Evolutionary conservation across 2,888 invertebrate genomes (phyloP).

Genomic region (Pseudoips prasinana): DNA sequence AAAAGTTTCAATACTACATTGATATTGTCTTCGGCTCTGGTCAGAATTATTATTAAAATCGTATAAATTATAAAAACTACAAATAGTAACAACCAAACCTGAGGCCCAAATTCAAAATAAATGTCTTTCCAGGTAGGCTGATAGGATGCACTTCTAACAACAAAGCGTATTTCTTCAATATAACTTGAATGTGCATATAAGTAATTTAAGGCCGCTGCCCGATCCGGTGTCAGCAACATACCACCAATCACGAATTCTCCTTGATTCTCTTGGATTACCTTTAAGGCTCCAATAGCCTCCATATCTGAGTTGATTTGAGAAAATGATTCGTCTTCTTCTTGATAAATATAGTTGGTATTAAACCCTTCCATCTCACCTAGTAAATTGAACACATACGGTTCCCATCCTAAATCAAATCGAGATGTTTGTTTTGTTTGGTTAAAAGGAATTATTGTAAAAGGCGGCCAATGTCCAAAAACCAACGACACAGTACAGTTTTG

Average conservation of each 20-base stretch:
- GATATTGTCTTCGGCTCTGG: conserved; percentile 14
- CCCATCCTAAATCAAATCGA: background rate
- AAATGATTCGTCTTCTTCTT: background rate
- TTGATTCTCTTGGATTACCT: conserved; percentile 18
- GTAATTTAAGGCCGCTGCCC: conserved; percentile 16
- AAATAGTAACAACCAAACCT: conserved; percentile 25
- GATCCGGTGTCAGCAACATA: conserved; percentile 16
- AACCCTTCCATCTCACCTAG: background rate
- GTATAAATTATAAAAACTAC: conserved; percentile 15
- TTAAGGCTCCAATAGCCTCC: conserved; percentile 4
- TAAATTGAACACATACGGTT: background rate
- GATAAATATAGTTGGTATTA: background rate
- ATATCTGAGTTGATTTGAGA: background rate
- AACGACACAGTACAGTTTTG: conserved; percentile 47
- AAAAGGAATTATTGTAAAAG: conserved; percentile 1
- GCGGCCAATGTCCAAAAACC: too few species aligned
- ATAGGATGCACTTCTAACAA: conserved; percentile 12
- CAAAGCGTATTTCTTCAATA: conserved; percentile 21
- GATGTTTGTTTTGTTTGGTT: too few species aligned
- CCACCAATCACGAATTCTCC: conserved; percentile 21
- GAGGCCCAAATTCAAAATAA: conserved; percentile 29
- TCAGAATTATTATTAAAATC: conserved; percentile 11
- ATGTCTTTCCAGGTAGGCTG: conserved; percentile 21
- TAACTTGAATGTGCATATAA: conserved; percentile 17
- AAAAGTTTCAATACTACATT: conserved; percentile 15